phyloP scores from a whole-genome alignment of 2,113 vertebrate genomes.

The Eulacestoma nigropectus region DNA sequence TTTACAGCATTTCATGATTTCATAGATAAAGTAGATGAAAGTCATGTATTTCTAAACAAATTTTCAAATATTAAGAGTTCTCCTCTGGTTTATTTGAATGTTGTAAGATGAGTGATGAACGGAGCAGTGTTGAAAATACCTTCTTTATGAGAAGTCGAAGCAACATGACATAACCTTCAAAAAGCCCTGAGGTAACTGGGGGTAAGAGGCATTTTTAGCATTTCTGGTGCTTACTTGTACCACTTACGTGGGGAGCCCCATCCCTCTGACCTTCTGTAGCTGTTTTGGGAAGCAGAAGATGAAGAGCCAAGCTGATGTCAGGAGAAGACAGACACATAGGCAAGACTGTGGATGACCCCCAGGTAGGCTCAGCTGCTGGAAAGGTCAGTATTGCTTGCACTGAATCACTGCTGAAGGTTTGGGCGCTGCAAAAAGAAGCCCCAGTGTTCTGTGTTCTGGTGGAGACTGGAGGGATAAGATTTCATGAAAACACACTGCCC shows the following conservation, averaged over 20 bases:
- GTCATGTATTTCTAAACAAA: background rate
- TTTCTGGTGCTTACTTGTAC: background rate
- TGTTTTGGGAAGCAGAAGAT: background rate
- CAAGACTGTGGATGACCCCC: too few relatives aligned
- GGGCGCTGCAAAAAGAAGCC: background rate
- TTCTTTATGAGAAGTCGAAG: background rate
- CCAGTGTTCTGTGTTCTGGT: background rate
- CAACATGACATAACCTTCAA: background rate
- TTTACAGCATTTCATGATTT: background rate
- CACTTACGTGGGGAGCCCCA: background rate
- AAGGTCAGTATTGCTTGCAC: background rate
- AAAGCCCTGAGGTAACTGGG: background rate
- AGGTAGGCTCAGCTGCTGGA: background rate
- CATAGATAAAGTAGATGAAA: background rate
- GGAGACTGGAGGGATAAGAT: background rate
- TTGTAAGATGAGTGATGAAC: background rate
- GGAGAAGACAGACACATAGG: background rate
- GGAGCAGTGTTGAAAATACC: background rate
- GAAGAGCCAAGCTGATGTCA: background rate
- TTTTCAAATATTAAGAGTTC: background rate
- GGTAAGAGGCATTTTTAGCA: too few relatives aligned
- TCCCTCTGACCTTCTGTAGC: too few relatives aligned
- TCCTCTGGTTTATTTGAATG: background rate
- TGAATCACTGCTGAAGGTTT: accelerated
- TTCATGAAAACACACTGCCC: background rate